Conservation (phyloP, 2,888 invertebrate species). For the Hemaris fuciformis region DNA sequence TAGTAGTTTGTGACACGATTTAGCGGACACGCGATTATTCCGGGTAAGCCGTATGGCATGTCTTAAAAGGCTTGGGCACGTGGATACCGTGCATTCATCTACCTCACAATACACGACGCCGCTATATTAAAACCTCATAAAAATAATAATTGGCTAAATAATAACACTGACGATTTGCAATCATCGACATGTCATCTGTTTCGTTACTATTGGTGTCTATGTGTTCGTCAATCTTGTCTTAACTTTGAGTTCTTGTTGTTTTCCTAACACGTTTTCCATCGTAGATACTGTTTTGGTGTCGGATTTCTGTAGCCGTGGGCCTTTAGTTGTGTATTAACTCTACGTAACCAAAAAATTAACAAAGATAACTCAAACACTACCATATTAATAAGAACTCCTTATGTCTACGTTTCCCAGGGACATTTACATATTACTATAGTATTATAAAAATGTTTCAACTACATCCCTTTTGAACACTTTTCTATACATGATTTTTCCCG, state of each 20-base stretch:
- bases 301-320: neutral
- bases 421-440: neutral
- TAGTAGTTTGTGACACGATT: slow-evolving; percentile 41
- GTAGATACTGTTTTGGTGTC: slow-evolving; percentile 16
- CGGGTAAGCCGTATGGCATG: slow-evolving; percentile 78
- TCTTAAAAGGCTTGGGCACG: slow-evolving; percentile 56
- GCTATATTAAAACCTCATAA: slow-evolving; percentile 36
- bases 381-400: neutral
- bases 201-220: slow-evolving; percentile 33
- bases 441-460: neutral
- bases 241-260: slow-evolving; percentile 16
- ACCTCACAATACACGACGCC: slow-evolving; percentile 29
- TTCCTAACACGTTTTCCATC: slow-evolving; percentile 14
- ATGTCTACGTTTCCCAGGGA: neutral
- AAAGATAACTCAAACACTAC: neutral
- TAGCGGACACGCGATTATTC: slow-evolving; percentile 43
- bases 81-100: slow-evolving; percentile 43
- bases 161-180: slow-evolving; percentile 47
- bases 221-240: slow-evolving; percentile 25
- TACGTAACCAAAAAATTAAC: neutral
- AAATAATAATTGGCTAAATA: slow-evolving; percentile 32
- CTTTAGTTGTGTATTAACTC: neutral
- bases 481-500: neutral
- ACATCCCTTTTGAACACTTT: neutral
- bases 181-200: slow-evolving; percentile 72